Conservation (phyloP, 2,888 invertebrate genomes). For the Phymatocera aterrima region DNA sequence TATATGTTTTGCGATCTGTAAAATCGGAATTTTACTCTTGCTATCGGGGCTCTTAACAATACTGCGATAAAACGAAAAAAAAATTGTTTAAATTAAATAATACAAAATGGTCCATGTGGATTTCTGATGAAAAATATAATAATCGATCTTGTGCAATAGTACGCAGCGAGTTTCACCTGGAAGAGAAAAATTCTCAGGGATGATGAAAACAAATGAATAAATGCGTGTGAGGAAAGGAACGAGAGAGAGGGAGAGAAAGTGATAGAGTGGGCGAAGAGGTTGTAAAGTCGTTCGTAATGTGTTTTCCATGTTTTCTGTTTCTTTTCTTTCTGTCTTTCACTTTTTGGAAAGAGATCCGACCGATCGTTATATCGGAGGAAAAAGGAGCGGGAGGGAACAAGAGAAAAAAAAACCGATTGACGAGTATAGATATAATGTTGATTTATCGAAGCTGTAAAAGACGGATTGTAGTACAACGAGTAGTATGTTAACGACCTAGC, state of each 20-base stretch:
- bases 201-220: too few species aligned
- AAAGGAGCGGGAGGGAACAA: neutral
- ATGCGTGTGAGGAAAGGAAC: too few species aligned
- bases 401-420: neutral
- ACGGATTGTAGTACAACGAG: neutral
- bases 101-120: too few species aligned
- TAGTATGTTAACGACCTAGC: constrained; percentile 7
- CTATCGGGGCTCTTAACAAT: too few species aligned
- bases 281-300: neutral
- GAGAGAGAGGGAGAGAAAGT: too few species aligned
- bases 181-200: too few species aligned
- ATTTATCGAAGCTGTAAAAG: constrained; percentile 17
- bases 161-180: too few species aligned
- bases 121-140: too few species aligned
- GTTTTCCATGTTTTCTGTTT: too few species aligned
- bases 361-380: neutral
- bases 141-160: too few species aligned
- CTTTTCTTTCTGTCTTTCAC: neutral
- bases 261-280: neutral
- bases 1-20: too few species aligned
- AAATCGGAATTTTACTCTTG: too few species aligned
- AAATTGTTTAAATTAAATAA: neutral
- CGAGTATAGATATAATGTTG: constrained; percentile 3
- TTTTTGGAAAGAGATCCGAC: neutral
- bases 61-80: neutral